phyloP scores from a whole-genome alignment of 2,888 invertebrate species.

The Dione juno region DNA sequence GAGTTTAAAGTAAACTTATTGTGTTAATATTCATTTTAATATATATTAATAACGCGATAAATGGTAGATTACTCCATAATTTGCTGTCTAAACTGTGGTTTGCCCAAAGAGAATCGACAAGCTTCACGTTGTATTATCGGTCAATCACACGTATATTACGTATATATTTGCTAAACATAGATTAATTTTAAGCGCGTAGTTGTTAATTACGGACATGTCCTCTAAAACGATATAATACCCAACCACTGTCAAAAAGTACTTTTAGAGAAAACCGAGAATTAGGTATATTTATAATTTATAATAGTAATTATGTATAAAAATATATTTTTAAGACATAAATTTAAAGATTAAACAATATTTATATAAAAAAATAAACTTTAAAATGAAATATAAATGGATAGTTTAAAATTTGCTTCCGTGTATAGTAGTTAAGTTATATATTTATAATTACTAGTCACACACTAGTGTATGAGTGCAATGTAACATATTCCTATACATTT shows the following conservation, averaged over 20 bases:
- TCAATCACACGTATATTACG: constrained; percentile 20
- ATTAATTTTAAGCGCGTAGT: not conserved
- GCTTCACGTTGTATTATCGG: constrained; percentile 6
- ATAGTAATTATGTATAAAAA: no score
- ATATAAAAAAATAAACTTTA: no score
- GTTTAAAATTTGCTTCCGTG: not conserved
- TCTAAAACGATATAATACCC: constrained; percentile 4
- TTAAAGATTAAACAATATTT: no score
- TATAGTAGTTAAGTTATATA: not conserved
- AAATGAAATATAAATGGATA: no score
- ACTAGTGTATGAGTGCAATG: no score
- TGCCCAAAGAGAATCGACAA: constrained; percentile 4
- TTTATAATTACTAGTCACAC: no score
- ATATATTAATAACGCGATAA: not conserved
- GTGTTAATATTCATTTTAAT: not conserved
- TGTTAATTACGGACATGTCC: constrained; percentile 21
- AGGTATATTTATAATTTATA: no score
- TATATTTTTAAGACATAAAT: not conserved
- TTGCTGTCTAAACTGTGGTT: not conserved
- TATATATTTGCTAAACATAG: constrained; percentile 16
- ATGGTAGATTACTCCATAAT: not conserved
- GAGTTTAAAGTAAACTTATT: not conserved
- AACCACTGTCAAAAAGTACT: constrained; percentile 21
- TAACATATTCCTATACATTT: no score
- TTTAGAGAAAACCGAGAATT: not conserved